Conservation (phyloP, 1,140 invertebrate species). For the Eriosoma lanigerum region DNA sequence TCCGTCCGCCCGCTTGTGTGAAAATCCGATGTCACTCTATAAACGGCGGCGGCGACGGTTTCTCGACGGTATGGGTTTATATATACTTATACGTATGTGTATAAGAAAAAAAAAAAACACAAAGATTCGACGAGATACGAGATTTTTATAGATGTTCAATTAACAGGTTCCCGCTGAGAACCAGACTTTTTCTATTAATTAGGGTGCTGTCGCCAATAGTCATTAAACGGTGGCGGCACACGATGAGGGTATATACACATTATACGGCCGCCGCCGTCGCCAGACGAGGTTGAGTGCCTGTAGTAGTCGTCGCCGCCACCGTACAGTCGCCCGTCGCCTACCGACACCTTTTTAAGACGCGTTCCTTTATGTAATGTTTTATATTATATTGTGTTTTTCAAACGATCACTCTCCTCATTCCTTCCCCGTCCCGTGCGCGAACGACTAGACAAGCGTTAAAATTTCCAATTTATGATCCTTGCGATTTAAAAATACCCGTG, state of each 20-base stretch:
- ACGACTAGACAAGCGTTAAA: constrained; percentile 45
- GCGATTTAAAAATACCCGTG: constrained; percentile 1
- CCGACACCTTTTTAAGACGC: constrained; percentile 44
- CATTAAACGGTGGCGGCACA: constrained; percentile 50
- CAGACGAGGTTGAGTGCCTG: constrained; percentile 41
- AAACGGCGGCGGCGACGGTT: not conserved
- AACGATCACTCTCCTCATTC: too few species aligned
- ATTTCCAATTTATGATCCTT: constrained; percentile 24
- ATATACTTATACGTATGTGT: not conserved
- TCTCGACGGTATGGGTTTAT: not conserved
- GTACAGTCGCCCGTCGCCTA: not conserved
- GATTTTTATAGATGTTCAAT: constrained; percentile 51
- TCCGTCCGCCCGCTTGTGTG: not conserved
- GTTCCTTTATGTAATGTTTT: not conserved
- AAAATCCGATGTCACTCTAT: constrained; percentile 44
- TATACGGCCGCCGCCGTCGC: constrained; percentile 19
- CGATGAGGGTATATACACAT: constrained; percentile 10
- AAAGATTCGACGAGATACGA: constrained; percentile 22
- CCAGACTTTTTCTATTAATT: constrained; percentile 52
- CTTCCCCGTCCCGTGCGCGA: not conserved
- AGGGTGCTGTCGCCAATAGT: constrained; percentile 51
- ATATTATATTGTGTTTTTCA: not conserved
- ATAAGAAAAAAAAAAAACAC: not conserved
- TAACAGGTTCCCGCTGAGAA: constrained; percentile 46
- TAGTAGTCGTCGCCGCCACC: not conserved